Evolutionary conservation across 2,888 invertebrate species (phyloP).

Genomic region (Amphimallon solstitiale): DNA sequence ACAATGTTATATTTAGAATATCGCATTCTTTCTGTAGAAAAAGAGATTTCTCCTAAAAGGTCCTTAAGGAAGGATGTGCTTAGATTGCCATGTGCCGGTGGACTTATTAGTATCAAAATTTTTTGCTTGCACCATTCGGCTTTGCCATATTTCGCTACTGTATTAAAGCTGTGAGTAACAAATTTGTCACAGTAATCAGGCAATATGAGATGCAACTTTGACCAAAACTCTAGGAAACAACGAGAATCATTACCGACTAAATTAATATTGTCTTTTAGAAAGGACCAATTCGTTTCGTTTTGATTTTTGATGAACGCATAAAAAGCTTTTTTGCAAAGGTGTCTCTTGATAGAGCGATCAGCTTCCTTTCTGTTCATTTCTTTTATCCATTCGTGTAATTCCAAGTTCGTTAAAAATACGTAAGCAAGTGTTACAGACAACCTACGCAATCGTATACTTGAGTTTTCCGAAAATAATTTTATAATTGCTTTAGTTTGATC

Average conservation of each 20-base stretch:
- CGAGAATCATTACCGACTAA: not conserved
- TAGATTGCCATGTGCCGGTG: not conserved
- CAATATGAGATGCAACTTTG: not conserved
- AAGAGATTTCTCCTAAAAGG: not conserved
- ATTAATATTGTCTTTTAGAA: not conserved
- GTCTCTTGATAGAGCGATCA: not conserved
- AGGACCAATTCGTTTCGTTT: constrained; percentile 30
- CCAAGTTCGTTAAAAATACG: not conserved
- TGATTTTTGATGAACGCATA: constrained; percentile 12
- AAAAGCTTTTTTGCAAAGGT: constrained; percentile 7
- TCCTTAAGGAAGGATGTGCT: not conserved
- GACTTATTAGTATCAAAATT: not conserved
- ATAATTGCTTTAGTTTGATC: constrained; percentile 9
- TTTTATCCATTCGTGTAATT: constrained; percentile 2
- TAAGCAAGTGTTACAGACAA: constrained; percentile 29
- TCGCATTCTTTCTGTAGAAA: not conserved
- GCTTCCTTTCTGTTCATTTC: not conserved
- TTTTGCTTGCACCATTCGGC: not conserved
- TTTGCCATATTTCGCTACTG: not conserved
- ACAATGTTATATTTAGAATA: too few species aligned
- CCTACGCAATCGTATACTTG: constrained; percentile 35
- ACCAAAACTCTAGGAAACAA: not conserved
- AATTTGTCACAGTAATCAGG: not conserved
- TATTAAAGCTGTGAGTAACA: not conserved
- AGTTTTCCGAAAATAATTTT: not conserved